These are phyloP conservation scores for Clusia tigrina DNA, from an alignment of 2,888 invertebrate species.

Conservation along the genomic window DNA sequence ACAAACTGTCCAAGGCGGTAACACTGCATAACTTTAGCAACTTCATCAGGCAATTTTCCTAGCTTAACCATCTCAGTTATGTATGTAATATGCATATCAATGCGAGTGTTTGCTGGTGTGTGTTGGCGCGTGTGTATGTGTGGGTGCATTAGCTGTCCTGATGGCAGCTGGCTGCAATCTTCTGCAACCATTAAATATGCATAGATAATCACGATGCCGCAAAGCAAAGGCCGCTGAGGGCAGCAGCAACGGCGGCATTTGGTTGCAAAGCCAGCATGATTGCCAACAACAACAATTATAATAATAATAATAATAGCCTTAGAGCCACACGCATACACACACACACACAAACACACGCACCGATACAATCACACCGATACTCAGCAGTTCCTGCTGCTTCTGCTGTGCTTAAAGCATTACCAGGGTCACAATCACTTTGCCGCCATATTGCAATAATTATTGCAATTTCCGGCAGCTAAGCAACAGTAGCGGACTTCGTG, in stretches of 20 bases:
- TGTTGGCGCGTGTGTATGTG: background rate
- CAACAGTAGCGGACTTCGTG: background rate
- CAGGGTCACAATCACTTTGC: background rate
- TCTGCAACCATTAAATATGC: background rate
- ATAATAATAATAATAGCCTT: too few relatives aligned
- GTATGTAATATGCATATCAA: background rate
- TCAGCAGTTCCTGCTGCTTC: background rate
- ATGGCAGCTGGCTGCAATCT: background rate
- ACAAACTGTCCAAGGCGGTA: too few relatives aligned
- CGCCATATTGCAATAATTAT: slow-evolving; percentile 11
- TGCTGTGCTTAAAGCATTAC: background rate
- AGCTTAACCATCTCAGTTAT: too few relatives aligned
- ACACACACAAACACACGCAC: background rate
- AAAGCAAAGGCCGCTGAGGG: too few relatives aligned
- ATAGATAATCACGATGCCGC: too few relatives aligned
- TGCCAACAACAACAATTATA: too few relatives aligned
- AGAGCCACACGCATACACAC: background rate
- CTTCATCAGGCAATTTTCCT: background rate
- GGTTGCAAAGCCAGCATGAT: too few relatives aligned
- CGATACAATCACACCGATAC: background rate
- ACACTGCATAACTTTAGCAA: background rate
- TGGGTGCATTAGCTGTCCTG: background rate
- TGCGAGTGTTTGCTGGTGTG: background rate
- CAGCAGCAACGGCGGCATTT: too few relatives aligned
- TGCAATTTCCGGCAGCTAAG: background rate